phyloP scores from a whole-genome alignment of 2,797 vertebrate genomes.

The Periophthalmus magnuspinnatus region DNA sequence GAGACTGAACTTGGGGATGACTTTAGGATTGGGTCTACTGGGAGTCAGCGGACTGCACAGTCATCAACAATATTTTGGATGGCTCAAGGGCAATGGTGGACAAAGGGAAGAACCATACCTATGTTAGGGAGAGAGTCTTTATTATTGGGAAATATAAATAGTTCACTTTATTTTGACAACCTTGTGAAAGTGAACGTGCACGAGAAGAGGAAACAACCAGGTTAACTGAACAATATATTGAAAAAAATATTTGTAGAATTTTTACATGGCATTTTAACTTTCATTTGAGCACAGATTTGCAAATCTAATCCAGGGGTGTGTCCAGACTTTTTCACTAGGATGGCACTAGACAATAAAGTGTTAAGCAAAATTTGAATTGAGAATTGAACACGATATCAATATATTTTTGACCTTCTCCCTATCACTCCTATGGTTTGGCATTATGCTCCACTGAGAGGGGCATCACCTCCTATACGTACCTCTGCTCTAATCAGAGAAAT shows the following conservation, averaged over 20 bases:
- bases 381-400: not conserved
- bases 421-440: not conserved
- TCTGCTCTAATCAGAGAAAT: not conserved
- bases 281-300: too few species aligned
- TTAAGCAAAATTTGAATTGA: not conserved
- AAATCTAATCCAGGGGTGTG: too few species aligned
- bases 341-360: too few species aligned
- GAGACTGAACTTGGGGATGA: conserved; percentile 8
- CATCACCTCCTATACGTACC: not conserved
- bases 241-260: too few species aligned
- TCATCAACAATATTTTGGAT: conserved; percentile 10
- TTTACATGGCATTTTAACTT: too few species aligned
- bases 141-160: not conserved
- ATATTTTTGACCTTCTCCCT: not conserved
- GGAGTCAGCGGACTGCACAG: not conserved
- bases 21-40: conserved; percentile 8
- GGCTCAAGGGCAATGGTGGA: conserved; percentile 4
- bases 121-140: not conserved
- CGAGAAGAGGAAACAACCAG: too few species aligned
- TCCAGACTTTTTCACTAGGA: too few species aligned
- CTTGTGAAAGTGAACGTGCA: too few species aligned
- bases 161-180: not conserved
- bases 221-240: too few species aligned
- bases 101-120: not conserved
- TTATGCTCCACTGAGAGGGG: not conserved